Base-by-base conservation (phyloP, 2,888 invertebrate species). In the Colostygia pectinataria region DNA sequence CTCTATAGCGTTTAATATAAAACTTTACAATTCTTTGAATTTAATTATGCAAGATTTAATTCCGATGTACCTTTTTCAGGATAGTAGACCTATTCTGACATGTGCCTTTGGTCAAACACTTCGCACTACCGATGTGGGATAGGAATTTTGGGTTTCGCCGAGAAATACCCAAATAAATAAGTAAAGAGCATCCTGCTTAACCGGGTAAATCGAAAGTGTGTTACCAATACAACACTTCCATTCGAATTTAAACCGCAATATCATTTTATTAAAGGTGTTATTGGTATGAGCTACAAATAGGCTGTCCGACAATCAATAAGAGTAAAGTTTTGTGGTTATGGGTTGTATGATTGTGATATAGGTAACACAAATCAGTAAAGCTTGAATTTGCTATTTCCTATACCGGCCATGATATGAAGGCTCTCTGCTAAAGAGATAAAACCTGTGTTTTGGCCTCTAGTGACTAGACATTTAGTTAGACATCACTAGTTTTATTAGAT, bases 31-130 rank as follows among this genome's bases (percentile, higher is more conserved):
- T 15, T 5, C 20, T 5, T 29, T 20, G 24, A 20, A 34, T 44
- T 53, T 53, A 29, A 53, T 50, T 53, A 56, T 53, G 47, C 40
- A 47, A 41, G 42, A 5, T 20, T 18, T 14, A 23, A 43, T 44
- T 47, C 34, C 44, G 29, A 44, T 40, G 25, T 42, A 40, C 27
- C 42, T 25, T 41, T 45, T 45, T 42, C 27, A 20, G 20, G 4
- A 18, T 18, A 18, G 18, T 18, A 18, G 34, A 44, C 37, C 39
- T 24, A 44, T 33, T 51, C 41, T 48, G 53, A 43, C 52, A 37
- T 36, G 43, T 47, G 36, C 44, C 20, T 28, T 32, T 28, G 39
- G 31, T 38, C 12, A 29, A 20, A 31, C 13, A 15, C 9, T 15
- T 27, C 42, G 23, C 20, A 28, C 20, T 25, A 8, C 25, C 8